These are phyloP conservation scores for Hirudo medicinalis DNA, from an alignment of 1,140 invertebrate genomes.

Conservation along the genomic window DNA sequence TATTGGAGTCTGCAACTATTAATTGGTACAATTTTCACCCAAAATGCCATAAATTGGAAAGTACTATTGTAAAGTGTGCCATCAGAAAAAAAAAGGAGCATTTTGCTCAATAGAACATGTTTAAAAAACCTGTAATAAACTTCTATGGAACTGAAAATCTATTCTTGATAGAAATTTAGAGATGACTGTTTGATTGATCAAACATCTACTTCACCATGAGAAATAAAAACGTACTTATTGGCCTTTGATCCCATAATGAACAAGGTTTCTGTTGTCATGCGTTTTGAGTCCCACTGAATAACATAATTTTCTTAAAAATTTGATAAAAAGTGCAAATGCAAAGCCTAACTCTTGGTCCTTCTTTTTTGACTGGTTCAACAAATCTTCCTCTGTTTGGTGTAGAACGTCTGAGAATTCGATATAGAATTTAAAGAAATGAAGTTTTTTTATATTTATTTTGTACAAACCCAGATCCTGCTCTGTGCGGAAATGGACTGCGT, in stretches of 20 bases:
- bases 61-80: too few relatives aligned
- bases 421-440: not conserved
- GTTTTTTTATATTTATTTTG: not conserved
- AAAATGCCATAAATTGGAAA: too few relatives aligned
- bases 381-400: not conserved
- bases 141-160: not conserved
- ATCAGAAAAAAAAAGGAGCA: too few relatives aligned
- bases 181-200: not conserved
- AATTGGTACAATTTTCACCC: too few relatives aligned
- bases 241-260: constrained; percentile 9
- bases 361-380: constrained; percentile 1
- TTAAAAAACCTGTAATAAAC: too few relatives aligned
- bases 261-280: not conserved
- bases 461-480: not conserved
- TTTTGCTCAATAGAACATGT: too few relatives aligned
- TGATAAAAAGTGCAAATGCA: not conserved
- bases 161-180: not conserved
- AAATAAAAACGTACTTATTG: not conserved
- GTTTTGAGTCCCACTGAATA: constrained; percentile 10
- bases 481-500: not conserved
- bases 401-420: not conserved
- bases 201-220: too few relatives aligned
- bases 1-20: too few relatives aligned
- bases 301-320: not conserved
- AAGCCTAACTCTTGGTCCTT: constrained; percentile 3